Base-by-base conservation (phyloP, 2,797 vertebrate genomes). In the Apodemus agrarius region DNA sequence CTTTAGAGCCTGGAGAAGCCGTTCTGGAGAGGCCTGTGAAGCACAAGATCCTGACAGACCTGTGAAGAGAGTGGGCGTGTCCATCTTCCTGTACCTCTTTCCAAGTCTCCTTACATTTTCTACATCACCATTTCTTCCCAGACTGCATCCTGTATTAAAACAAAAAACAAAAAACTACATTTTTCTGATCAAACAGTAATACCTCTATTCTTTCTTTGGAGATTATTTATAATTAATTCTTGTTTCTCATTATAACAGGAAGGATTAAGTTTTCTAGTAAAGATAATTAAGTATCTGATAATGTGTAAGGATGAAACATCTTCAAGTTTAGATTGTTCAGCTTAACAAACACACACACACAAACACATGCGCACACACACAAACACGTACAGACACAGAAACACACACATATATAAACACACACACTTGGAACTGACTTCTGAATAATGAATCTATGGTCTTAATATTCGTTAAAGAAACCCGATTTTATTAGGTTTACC, bases 241-340 rank as follows among this genome's bases (percentile, higher is more conserved):
- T 94, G 76, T 76, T 95, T 90, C 22, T 89, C 75, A 94, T 75
- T 84, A 81, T 69, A 49, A n/a, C 37, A 63, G 84, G 37, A 86
- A 61, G 61, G n/a, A 84, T 21, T 65, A 46, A 69, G 61, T 78
- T 93, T 90, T 90, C 13, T 63, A 43, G 26, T 82, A 82, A 90
- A 79, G 43, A 74, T 49, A 80, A 54, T 34, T 10, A 9, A 75
- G 3, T 9, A 80, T 80, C 37, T 31, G n/a, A 80, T 82, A 76
- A 40, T 69, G 37, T 89, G 26, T 80, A 95, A 61, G 11, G 22
- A 11, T 82, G 81, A 72, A 14, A 85, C 26, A 65, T 83, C 65
- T 21, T 90, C 92, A 89, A 93, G 82, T 80, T 87, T 19, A 43
- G 43, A 49, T 11, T n/a, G 40, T 78, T 5, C 19, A 93, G n/a